phyloP scores from a whole-genome alignment of 1,140 invertebrate species.

The Papilio aristodemus region DNA sequence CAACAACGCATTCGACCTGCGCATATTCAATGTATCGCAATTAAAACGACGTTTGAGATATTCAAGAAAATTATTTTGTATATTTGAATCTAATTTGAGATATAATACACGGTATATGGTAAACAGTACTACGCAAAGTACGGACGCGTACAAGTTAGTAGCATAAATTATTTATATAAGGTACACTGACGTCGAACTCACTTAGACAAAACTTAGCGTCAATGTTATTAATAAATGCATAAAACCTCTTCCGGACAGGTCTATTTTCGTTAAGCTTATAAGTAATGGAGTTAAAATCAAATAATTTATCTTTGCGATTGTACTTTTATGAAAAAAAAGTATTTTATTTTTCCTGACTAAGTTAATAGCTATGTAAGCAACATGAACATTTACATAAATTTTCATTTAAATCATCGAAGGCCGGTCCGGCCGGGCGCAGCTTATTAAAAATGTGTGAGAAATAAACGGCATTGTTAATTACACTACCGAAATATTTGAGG shows the following conservation, averaged over 20 bases:
- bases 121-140: background rate
- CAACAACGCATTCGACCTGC: background rate
- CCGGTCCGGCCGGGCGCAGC: constrained; percentile 18
- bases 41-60: background rate
- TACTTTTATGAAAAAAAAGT: constrained; percentile 14
- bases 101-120: background rate
- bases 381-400: constrained; percentile 41
- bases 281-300: constrained; percentile 17
- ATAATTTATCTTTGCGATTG: constrained; percentile 3
- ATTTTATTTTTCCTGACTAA: constrained; percentile 13
- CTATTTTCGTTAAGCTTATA: background rate
- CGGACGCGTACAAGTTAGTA: background rate
- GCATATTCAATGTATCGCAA: constrained; percentile 18
- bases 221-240: background rate
- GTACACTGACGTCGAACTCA: background rate
- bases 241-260: background rate
- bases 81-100: background rate
- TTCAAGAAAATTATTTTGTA: constrained; percentile 3
- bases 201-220: constrained; percentile 1
- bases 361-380: constrained; percentile 35
- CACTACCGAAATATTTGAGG: background rate
- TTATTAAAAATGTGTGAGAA: constrained; percentile 30
- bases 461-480: constrained; percentile 34
- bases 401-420: constrained; percentile 37
- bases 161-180: background rate